These are phyloP conservation scores for Cuculus canorus DNA, from an alignment of 2,797 vertebrate species.

Conservation along the genomic window DNA sequence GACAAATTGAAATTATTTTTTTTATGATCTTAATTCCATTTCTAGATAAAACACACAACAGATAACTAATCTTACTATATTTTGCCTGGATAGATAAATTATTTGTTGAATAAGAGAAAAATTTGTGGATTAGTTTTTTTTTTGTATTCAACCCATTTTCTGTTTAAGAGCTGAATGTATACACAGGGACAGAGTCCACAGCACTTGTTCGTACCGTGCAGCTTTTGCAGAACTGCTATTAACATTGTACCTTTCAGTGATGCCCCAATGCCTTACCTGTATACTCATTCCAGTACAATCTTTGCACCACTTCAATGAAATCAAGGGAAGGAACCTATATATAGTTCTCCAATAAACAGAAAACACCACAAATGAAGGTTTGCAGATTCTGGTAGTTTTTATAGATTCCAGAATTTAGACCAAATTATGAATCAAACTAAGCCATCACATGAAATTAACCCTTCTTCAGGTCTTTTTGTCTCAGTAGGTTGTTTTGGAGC, in stretches of 20 bases:
- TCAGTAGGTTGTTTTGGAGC: background rate
- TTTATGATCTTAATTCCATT: background rate
- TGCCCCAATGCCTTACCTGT: background rate
- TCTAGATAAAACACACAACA: background rate
- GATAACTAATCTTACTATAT: background rate
- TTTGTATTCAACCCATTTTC: background rate
- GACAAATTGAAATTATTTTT: background rate
- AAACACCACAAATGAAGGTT: background rate
- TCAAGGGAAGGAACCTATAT: background rate
- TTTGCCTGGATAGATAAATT: background rate
- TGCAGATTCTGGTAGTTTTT: background rate
- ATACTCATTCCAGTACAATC: background rate
- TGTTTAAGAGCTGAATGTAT: background rate
- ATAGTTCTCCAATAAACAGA: background rate
- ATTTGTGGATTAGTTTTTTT: background rate
- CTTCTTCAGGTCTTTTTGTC: background rate
- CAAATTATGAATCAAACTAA: background rate
- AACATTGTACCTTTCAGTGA: background rate
- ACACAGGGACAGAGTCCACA: background rate
- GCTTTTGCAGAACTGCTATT: background rate
- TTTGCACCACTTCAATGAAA: background rate
- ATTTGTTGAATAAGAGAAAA: background rate
- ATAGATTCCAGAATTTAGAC: background rate
- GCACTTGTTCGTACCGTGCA: background rate
- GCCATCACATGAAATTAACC: background rate